Percentiles rank a stretch among this genome's conserved stretches.
Evolutionary conservation across 2,113 vertebrate species (phyloP).

Genomic region (Delphinus delphis): DNA sequence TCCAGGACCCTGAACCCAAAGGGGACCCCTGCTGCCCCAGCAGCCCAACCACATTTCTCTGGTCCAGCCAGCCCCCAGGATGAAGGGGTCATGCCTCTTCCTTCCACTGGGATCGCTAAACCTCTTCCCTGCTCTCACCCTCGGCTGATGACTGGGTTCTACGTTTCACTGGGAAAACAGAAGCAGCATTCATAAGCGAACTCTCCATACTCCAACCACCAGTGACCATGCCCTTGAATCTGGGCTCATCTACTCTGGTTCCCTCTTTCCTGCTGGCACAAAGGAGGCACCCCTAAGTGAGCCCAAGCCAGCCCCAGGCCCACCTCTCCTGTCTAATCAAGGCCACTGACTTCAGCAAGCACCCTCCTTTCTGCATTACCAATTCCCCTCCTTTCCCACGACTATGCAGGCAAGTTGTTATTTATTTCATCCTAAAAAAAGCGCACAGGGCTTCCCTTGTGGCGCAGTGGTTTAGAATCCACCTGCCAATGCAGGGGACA

Average conservation of each 20-base stretch:
- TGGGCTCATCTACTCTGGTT: background rate
- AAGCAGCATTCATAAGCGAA: background rate
- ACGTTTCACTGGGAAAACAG: background rate
- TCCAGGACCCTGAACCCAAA: background rate
- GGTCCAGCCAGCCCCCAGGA: accelerated
- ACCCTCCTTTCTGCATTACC: background rate
- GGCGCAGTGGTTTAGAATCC: no score
- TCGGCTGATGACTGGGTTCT: background rate
- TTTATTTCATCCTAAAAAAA: background rate
- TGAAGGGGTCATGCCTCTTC: background rate
- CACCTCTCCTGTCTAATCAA: background rate
- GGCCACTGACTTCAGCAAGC: background rate
- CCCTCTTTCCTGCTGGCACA: background rate
- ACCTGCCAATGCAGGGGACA: no score
- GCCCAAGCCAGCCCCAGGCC: background rate
- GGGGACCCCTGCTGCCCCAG: accelerated
- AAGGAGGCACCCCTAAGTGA: background rate
- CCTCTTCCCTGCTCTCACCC: background rate
- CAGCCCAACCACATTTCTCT: background rate
- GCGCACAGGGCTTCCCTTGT: no score
- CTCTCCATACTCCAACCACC: accelerated
- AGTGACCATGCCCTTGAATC: accelerated
- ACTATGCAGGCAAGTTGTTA: background rate
- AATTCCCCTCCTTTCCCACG: background rate
- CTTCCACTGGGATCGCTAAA: background rate